Evolutionary conservation across 2,888 invertebrate genomes (phyloP), one percentile per base, ranked within the genome.

Genomic region (Myathropa florea): DNA sequence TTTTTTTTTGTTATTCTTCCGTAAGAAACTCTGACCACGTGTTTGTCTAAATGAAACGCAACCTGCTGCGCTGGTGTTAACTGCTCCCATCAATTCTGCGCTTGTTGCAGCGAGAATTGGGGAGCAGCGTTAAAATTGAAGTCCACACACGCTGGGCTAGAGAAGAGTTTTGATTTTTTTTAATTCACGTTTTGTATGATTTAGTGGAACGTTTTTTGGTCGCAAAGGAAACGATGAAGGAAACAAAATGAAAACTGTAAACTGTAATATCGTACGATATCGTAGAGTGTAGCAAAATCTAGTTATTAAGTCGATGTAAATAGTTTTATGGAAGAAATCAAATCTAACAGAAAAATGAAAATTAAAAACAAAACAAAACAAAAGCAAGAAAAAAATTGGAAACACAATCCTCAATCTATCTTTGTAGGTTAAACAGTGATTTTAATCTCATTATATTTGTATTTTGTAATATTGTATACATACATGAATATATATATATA

Each of bases 361-460:
- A 67, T 21, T 18, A 33, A 61, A 55, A 67, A 67, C 33, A 21
- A 46, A 72, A 61, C 7, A 3, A 63, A 64, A 64, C 24, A 71
- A 21, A 53, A 55, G 7, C 59, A 76, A 14, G 57, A 61, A 63
- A 2, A 46, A 63, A 23, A 65, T 36, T 65, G 23, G 60, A 75
- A 59, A 18, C 65, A 77, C 81, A 85, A 85, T 82, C 76, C 75
- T 71, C 80, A 64, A 23, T 81, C 68, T 85, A 78, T 78, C 77
- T 81, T 85, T 70, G 72, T 85, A 82, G 85, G 73, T 78, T 85
- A 79, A 83, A 75, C 78, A 78, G 78, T 83, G 83, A 86, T 86
- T 86, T 86, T 86, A 86, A 86, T 86, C 86, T 86, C 86, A 86
- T 85, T 85, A 81, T 86, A 86, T 83, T 86, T 86, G 86, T 86